These are phyloP conservation scores for Ophioninae sp. DNA, from an alignment of 2,888 invertebrate species.

Conservation along the genomic window DNA sequence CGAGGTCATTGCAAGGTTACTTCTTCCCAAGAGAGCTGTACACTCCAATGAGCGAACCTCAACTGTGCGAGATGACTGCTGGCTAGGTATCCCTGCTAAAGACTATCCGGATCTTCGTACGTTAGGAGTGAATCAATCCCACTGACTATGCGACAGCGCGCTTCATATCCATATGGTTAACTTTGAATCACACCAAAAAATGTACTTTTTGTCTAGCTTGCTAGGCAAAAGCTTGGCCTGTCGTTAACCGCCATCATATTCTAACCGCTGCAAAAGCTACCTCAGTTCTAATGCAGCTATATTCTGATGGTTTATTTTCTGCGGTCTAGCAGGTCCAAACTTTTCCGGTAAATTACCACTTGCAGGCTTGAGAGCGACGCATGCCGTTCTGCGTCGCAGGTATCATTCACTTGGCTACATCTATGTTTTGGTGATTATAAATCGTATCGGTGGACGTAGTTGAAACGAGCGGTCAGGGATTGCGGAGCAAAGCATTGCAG, in stretches of 20 bases:
- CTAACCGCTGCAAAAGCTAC: slow-evolving; percentile 17
- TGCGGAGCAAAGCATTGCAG: slow-evolving; percentile 14
- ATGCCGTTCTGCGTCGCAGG: slow-evolving; percentile 26
- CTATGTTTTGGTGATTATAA: not conserved
- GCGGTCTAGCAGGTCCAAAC: slow-evolving; percentile 35
- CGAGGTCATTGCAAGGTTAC: slow-evolving; percentile 80
- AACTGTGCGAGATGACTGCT: slow-evolving; percentile 4
- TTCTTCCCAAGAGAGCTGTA: slow-evolving; percentile 66
- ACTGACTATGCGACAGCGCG: not conserved
- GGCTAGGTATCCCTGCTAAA: not conserved
- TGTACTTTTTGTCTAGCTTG: slow-evolving; percentile 18
- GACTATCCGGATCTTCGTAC: not conserved
- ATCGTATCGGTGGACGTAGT: not conserved
- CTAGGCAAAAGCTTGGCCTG: slow-evolving; percentile 47
- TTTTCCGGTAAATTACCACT: slow-evolving; percentile 52
- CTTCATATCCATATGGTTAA: not conserved
- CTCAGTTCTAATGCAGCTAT: slow-evolving; percentile 28
- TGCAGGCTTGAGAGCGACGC: slow-evolving; percentile 7
- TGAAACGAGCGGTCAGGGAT: slow-evolving; percentile 27
- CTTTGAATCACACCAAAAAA: slow-evolving; percentile 1
- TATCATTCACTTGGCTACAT: slow-evolving; percentile 9
- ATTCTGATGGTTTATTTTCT: slow-evolving; percentile 46
- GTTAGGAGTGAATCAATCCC: not conserved
- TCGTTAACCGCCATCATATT: slow-evolving; percentile 23
- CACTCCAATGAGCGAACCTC: slow-evolving; percentile 13